Percentiles rank a stretch among this genome's conserved stretches.
Evolutionary conservation across 2,113 vertebrate species (phyloP).

Genomic region (Lichenostomus cassidix): DNA sequence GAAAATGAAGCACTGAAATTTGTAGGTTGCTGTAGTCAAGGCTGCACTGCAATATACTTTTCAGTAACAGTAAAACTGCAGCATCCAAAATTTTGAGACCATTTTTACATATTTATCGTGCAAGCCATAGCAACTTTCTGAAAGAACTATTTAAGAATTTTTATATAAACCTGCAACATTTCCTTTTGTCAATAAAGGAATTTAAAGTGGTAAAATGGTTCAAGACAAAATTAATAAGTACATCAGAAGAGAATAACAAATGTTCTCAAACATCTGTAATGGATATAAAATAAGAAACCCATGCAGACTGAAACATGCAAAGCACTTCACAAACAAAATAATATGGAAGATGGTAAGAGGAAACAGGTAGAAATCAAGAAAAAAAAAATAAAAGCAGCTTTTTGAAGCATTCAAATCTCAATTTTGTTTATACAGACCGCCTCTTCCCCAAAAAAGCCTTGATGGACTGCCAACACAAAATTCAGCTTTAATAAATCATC

Average conservation of each 20-base stretch:
- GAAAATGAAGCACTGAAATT: background rate
- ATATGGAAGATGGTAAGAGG: background rate
- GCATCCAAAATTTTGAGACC: background rate
- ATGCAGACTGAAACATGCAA: slow-evolving; percentile 22
- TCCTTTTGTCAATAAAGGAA: background rate
- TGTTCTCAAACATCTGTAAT: background rate
- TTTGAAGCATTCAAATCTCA: slow-evolving; percentile 45
- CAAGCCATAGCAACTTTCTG: background rate
- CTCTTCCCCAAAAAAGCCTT: background rate
- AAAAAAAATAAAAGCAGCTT: slow-evolving; percentile 42
- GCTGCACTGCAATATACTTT: background rate
- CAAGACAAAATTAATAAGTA: background rate
- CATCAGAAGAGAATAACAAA: background rate
- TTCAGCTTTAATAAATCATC: background rate
- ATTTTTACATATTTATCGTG: background rate
- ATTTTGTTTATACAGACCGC: background rate
- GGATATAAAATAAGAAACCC: background rate
- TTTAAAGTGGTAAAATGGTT: background rate
- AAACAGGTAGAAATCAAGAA: background rate
- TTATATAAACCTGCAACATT: background rate
- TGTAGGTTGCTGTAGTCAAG: background rate
- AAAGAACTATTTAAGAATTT: background rate
- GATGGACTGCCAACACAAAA: background rate
- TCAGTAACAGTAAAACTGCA: background rate
- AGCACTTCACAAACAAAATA: background rate